Percentiles rank a stretch among this genome's conserved stretches.
Evolutionary conservation across 2,113 vertebrate genomes (phyloP).

Genomic region (Peromyscus maniculatus): DNA sequence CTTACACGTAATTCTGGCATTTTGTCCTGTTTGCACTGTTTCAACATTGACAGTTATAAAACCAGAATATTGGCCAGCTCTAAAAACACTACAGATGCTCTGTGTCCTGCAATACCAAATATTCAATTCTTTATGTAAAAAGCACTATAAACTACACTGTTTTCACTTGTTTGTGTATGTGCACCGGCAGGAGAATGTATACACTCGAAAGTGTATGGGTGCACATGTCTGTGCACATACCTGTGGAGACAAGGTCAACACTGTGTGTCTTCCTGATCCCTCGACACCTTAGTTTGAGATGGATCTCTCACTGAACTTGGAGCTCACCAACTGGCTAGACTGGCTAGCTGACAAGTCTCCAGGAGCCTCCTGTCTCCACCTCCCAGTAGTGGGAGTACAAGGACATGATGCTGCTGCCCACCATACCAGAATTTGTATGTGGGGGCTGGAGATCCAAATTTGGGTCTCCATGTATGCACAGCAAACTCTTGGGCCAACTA

Average conservation of each 20-base stretch:
- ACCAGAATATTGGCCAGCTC: neutral
- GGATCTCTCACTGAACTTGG: too few species aligned
- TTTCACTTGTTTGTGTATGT: neutral
- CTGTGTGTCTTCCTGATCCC: neutral
- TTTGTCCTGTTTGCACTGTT: neutral
- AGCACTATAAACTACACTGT: neutral
- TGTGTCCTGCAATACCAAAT: neutral
- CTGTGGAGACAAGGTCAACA: neutral
- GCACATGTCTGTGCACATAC: neutral
- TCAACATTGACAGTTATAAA: neutral
- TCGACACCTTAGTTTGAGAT: neutral
- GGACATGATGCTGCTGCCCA: neutral
- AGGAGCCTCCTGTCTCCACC: neutral
- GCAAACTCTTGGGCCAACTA: neutral
- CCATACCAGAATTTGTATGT: neutral
- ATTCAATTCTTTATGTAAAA: neutral
- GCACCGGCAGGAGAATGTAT: neutral
- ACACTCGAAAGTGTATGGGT: neutral
- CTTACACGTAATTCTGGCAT: neutral
- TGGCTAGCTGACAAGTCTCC: neutral
- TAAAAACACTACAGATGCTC: neutral
- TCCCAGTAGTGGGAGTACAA: neutral
- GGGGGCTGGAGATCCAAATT: neutral
- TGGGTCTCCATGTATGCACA: neutral
- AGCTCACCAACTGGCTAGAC: neutral